These are phyloP conservation scores for Papilio dardanus DNA, from an alignment of 1,140 invertebrate species.

Conservation along the genomic window DNA sequence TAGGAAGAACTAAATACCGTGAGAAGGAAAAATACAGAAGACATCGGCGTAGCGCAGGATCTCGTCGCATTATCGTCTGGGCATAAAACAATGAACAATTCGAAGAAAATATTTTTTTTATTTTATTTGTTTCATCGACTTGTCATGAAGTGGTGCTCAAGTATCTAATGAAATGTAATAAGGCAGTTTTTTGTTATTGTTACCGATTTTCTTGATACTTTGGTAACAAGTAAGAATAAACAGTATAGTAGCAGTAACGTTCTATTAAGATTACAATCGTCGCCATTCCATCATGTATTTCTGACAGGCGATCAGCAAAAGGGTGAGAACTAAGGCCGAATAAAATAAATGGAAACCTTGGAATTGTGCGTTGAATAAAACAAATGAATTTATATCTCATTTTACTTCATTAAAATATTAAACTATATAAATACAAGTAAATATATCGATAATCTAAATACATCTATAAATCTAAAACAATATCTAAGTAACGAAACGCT, in stretches of 20 bases:
- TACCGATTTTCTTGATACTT: too few relatives aligned
- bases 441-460: not conserved
- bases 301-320: not conserved
- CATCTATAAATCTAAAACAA: not conserved
- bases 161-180: not conserved
- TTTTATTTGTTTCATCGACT: not conserved
- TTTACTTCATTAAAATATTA: not conserved
- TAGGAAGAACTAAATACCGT: too few relatives aligned
- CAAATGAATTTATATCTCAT: not conserved
- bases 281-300: not conserved
- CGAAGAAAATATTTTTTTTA: too few relatives aligned
- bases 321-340: not conserved
- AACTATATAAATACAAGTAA: not conserved
- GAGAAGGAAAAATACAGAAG: too few relatives aligned
- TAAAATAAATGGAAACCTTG: not conserved
- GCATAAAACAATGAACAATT: too few relatives aligned
- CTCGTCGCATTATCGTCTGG: too few relatives aligned
- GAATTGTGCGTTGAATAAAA: not conserved
- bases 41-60: too few relatives aligned
- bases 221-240: not conserved
- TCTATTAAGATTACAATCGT: not conserved
- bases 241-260: too few relatives aligned
- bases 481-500: not conserved
- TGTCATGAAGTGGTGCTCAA: not conserved
- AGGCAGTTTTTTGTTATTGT: too few relatives aligned